Percentiles rank a stretch among this genome's conserved stretches.
These are phyloP conservation scores for Drosophila nr. fundita DNA, from an alignment of 2,888 invertebrate species.

Conservation along the genomic window DNA sequence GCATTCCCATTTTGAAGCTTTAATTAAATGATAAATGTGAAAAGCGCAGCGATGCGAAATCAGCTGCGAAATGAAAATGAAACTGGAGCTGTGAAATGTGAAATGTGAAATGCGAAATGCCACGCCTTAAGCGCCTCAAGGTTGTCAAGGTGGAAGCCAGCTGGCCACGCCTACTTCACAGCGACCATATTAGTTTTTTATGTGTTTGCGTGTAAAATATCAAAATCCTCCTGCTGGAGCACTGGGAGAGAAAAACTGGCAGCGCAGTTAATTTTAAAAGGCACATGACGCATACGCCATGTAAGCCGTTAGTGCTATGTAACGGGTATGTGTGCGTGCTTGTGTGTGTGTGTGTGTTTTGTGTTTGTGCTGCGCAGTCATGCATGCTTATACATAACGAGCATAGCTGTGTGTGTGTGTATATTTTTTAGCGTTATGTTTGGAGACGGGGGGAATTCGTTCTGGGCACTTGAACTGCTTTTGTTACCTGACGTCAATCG, in stretches of 20 bases:
- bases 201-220: slow-evolving; percentile 21
- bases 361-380: slow-evolving; percentile 50
- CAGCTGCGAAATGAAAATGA: slow-evolving; percentile 47
- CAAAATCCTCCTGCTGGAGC: slow-evolving; percentile 25
- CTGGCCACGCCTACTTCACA: slow-evolving; percentile 29
- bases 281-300: slow-evolving; percentile 45
- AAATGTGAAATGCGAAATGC: slow-evolving; percentile 1
- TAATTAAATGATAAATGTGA: slow-evolving; percentile 68
- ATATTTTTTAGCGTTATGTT: slow-evolving; percentile 10
- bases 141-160: slow-evolving; percentile 8
- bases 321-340: not conserved
- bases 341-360: slow-evolving; percentile 6
- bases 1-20: slow-evolving; percentile 30
- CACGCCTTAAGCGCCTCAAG: slow-evolving; percentile 10
- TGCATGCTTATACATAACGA: slow-evolving; percentile 59
- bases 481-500: slow-evolving; percentile 76
- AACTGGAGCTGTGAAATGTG: slow-evolving; percentile 23
- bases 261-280: slow-evolving; percentile 56
- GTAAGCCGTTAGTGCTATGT: slow-evolving; percentile 32
- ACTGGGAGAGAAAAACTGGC: slow-evolving; percentile 11
- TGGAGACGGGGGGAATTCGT: slow-evolving; percentile 1
- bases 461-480: slow-evolving; percentile 45
- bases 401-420: slow-evolving; percentile 29
- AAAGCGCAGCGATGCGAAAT: slow-evolving; percentile 53
- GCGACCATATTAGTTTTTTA: slow-evolving; percentile 21